These are phyloP conservation scores for Acrossocheilus wenchowensis DNA, from an alignment of 2,797 vertebrate genomes.

Conservation along the genomic window DNA sequence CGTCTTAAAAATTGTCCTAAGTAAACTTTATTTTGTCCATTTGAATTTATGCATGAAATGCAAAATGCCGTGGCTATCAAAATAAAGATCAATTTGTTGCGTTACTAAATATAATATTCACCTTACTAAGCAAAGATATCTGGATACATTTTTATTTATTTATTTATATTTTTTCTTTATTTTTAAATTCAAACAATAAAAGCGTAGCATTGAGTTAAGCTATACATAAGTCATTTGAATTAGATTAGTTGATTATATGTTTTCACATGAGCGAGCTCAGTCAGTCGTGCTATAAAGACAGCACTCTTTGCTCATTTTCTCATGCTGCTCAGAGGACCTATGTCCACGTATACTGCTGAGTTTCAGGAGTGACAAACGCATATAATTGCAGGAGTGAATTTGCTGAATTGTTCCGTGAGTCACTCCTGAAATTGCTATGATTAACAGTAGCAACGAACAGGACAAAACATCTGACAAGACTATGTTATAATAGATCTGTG, in stretches of 20 bases:
- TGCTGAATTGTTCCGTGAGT: neutral
- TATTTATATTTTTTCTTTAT: no score
- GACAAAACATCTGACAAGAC: neutral
- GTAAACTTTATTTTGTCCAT: neutral
- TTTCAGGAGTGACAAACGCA: neutral
- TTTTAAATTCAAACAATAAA: no score
- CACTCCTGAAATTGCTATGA: neutral
- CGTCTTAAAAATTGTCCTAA: neutral
- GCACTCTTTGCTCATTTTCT: neutral
- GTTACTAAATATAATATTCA: neutral
- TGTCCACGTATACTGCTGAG: neutral
- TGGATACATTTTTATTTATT: neutral
- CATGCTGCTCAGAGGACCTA: neutral
- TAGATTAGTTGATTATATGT: neutral
- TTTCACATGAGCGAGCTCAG: neutral
- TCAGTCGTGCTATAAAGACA: neutral
- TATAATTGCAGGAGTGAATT: neutral
- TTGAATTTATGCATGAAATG: neutral
- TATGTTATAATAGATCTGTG: neutral
- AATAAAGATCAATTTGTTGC: no score
- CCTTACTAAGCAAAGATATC: neutral
- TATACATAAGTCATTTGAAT: neutral
- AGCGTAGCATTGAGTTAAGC: neutral
- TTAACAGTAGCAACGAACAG: neutral
- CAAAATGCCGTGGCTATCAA: neutral